phyloP scores from a whole-genome alignment of 2,797 vertebrate species.

The Cryptoprocta ferox region DNA sequence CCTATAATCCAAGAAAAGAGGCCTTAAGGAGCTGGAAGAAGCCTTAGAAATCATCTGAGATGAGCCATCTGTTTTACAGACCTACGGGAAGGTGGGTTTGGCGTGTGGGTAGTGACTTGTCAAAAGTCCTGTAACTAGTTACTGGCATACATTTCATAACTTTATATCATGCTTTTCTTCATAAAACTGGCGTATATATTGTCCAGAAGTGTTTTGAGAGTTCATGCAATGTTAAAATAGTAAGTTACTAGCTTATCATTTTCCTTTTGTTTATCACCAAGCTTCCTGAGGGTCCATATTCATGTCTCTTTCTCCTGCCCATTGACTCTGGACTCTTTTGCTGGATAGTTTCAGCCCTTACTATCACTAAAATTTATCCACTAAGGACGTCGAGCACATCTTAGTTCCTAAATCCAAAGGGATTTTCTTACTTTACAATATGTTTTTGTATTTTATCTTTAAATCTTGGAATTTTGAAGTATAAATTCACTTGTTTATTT shows the following conservation, averaged over 20 bases:
- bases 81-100: background rate
- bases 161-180: background rate
- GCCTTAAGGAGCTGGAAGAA: background rate
- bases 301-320: background rate
- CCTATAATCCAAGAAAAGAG: background rate
- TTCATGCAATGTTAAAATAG: background rate
- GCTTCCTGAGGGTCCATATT: background rate
- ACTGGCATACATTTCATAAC: background rate
- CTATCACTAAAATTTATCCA: background rate
- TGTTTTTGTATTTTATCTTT: background rate
- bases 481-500: background rate
- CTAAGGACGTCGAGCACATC: background rate
- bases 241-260: too few relatives aligned
- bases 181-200: background rate
- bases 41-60: background rate
- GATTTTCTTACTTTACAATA: background rate
- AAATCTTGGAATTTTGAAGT: background rate
- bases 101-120: background rate
- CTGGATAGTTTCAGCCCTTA: background rate
- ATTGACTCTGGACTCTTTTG: background rate
- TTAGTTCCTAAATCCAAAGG: background rate
- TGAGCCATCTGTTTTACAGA: background rate
- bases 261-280: background rate
- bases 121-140: background rate
- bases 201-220: background rate